Evolutionary conservation across 2,113 vertebrate genomes (phyloP).

Genomic region (Columba livia): DNA sequence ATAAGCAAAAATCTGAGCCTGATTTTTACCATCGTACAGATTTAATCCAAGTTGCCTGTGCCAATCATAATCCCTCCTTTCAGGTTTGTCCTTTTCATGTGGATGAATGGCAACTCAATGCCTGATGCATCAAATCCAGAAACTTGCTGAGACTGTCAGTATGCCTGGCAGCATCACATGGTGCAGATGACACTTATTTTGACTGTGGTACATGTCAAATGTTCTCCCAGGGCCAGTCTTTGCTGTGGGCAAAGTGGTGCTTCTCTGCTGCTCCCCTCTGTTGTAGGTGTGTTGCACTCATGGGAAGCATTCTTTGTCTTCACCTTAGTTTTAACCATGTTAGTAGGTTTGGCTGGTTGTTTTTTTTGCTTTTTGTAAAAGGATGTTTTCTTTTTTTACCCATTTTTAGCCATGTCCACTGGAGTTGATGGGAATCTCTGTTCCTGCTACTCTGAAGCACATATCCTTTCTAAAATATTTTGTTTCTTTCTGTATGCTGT

Average conservation of each 20-base stretch:
- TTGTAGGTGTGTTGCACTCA: neutral
- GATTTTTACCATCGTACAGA: neutral
- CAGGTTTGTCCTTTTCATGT: constrained; percentile 50
- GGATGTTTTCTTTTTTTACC: neutral
- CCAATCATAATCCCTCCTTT: constrained; percentile 59
- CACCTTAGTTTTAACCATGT: neutral
- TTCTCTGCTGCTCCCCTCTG: neutral
- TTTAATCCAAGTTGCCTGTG: constrained; percentile 37
- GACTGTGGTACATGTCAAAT: neutral
- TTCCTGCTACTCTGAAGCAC: neutral
- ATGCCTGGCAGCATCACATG: constrained; percentile 23
- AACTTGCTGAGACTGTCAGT: constrained; percentile 56
- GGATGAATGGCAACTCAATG: constrained; percentile 33
- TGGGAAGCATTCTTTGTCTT: neutral
- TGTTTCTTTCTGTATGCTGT: neutral
- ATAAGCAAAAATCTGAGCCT: constrained; percentile 42
- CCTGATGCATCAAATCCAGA: constrained; percentile 59
- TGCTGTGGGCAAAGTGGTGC: neutral
- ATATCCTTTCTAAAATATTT: neutral
- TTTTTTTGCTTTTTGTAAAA: neutral
- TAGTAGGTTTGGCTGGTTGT: neutral
- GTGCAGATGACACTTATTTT: constrained; percentile 22
- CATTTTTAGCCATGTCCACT: neutral
- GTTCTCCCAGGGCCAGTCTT: neutral
- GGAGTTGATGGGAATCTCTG: neutral